phyloP scores from a whole-genome alignment of 2,888 invertebrate genomes.

The Metallyticus violacea region DNA sequence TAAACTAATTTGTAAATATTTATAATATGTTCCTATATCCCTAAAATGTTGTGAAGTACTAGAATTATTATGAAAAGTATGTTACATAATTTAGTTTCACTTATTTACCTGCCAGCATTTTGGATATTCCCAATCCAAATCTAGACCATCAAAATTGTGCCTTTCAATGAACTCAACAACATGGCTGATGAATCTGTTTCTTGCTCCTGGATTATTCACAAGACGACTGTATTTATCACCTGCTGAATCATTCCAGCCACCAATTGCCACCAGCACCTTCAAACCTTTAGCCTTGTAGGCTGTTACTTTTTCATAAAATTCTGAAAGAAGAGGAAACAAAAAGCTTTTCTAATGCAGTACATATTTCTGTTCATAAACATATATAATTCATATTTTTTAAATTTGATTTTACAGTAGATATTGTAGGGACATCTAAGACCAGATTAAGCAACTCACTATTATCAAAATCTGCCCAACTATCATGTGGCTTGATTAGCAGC shows the following conservation, averaged over 20 bases:
- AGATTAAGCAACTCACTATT: conserved; percentile 69
- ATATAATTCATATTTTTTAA: not conserved
- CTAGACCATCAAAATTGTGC: conserved; percentile 84
- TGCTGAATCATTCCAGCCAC: conserved; percentile 93
- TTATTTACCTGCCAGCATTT: conserved; percentile 74
- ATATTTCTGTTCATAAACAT: not conserved
- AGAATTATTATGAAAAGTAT: too few relatives aligned
- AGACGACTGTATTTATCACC: conserved; percentile 84
- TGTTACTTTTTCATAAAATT: conserved; percentile 84
- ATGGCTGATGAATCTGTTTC: conserved; percentile 70
- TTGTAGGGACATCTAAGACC: too few relatives aligned
- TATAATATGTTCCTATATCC: too few relatives aligned
- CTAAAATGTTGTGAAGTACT: too few relatives aligned
- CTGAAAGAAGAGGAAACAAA: conserved; percentile 46
- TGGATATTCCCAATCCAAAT: conserved; percentile 94
- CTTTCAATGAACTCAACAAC: conserved; percentile 74
- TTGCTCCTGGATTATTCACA: conserved; percentile 68
- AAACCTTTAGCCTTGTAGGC: conserved; percentile 68
- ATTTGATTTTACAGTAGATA: too few relatives aligned
- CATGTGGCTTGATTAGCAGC: conserved; percentile 78
- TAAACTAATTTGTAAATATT: too few relatives aligned
- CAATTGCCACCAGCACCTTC: conserved; percentile 82
- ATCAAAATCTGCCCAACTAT: conserved; percentile 85
- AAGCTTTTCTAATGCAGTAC: not conserved
- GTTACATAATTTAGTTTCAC: too few relatives aligned